Evolutionary conservation across 2,797 vertebrate species (phyloP).

Genomic region (Sebastes iracundus): DNA sequence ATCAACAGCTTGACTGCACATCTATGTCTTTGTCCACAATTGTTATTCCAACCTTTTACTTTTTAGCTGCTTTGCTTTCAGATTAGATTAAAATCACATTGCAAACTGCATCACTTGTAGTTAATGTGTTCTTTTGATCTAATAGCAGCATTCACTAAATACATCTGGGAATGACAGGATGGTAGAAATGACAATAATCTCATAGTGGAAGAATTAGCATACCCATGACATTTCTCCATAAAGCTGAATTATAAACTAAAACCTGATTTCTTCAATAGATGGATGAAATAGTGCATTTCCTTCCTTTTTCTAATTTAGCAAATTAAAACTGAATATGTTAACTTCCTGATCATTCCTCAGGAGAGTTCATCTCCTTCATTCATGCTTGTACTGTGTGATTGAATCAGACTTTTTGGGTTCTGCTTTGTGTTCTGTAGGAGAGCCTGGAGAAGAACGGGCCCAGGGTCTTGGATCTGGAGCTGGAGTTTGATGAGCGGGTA

Average conservation of each 20-base stretch:
- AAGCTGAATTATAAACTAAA: neutral
- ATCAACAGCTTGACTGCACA: neutral
- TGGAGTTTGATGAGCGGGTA: slow-evolving; percentile 94
- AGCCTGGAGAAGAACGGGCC: slow-evolving; percentile 94
- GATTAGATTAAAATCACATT: neutral
- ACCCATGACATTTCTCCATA: neutral
- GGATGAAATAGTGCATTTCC: no score
- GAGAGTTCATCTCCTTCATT: neutral
- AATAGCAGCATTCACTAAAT: neutral
- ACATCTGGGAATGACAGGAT: neutral
- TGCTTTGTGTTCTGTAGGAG: slow-evolving; percentile 81
- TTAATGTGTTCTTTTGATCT: neutral
- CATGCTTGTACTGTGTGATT: neutral
- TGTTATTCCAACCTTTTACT: neutral
- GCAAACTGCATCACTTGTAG: neutral
- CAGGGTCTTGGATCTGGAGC: slow-evolving; percentile 90
- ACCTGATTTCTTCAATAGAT: no score
- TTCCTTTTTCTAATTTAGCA: neutral
- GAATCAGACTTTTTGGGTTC: neutral
- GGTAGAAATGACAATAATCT: neutral
- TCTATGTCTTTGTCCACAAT: neutral
- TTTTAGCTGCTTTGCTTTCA: neutral
- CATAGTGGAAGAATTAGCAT: slow-evolving; percentile 11
- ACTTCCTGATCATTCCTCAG: neutral
- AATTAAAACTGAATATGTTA: neutral